Evolutionary conservation across 2,113 vertebrate species (phyloP), one percentile per base, ranked within the genome.

Genomic region (Junco hyemalis): DNA sequence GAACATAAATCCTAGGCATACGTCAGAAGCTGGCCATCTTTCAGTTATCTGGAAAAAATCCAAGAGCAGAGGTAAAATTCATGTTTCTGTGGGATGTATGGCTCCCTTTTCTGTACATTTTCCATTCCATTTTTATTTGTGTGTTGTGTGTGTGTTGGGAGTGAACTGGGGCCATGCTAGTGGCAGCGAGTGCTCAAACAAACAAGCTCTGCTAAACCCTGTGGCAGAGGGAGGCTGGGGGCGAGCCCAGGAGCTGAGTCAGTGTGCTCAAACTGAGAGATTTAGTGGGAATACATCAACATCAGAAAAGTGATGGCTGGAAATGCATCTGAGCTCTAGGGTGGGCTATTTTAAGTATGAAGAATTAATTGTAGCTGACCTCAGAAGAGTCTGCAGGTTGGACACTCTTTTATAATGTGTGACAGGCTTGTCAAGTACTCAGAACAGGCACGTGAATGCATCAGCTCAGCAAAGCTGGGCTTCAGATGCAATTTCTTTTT

Each of bases 321-420:
- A 96, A 93, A 77, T 26, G 40, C 59, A 57, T 85, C 59, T 73
- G 40, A 77, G 93, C 81, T 93, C 36, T 22, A 90, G 59, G 61
- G 59, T 73, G 25, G 63, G 42, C 61, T 90, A 85, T 95, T 90
- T 94, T 95, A 92, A 92, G 71, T 25, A 77, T 0, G 2, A 76
- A 93, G 59, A 88, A 80, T 54, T 47, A 96, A 85, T 88, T 90
- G n/a, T 57, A 77, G 77, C 66, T 94, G 59, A 92, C 59, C 79
- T 88, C 40, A 80, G 70, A 95, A 57, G 50, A 77, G 31, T 74
- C 74, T 82, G 63, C 71, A 93, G 40, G 50, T 88, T 88, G 79
- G 63, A 65, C 45, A 14, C 23, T 66, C 12, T 65, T 91, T 33
- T 73, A 36, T 18, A 57, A 40, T 38, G 28, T 5, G 1, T 48